Conservation (phyloP, 2,113 vertebrate genomes). For the Hemichromis elongatus region DNA sequence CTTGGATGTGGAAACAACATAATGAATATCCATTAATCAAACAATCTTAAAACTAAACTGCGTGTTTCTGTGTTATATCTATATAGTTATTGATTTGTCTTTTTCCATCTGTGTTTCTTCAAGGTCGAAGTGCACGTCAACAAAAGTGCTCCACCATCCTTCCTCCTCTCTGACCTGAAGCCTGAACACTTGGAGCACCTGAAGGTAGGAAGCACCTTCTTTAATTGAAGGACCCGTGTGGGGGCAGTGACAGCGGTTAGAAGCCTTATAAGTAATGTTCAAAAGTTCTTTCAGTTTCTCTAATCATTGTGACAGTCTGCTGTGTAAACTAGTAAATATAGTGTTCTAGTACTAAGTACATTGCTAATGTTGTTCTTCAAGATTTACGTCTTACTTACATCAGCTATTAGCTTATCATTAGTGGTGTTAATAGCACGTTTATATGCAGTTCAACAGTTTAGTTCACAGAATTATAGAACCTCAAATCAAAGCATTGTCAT, state of each 20-base stretch:
- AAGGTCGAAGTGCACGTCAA: conserved; percentile 71
- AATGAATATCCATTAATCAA: background rate
- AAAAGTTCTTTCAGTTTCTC: background rate
- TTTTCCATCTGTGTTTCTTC: background rate
- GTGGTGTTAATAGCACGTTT: background rate
- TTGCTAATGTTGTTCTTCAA: background rate
- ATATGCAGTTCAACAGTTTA: background rate
- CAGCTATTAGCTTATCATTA: background rate
- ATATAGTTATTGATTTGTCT: background rate
- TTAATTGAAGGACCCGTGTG: background rate
- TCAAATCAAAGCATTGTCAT: background rate
- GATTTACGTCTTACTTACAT: background rate
- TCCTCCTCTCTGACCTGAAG: conserved; percentile 63
- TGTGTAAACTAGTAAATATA: accelerated
- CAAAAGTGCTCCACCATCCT: conserved; percentile 49
- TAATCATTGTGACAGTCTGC: background rate
- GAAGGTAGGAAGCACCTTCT: conserved; percentile 46
- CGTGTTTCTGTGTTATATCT: background rate
- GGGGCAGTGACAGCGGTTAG: background rate
- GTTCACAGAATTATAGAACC: background rate
- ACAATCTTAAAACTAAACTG: background rate
- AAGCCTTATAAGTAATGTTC: background rate
- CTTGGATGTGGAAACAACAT: background rate
- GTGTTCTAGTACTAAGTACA: background rate
- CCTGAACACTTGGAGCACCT: conserved; percentile 70